Percentiles rank a stretch among this genome's conserved stretches.
Evolutionary conservation across 2,888 invertebrate species (phyloP).

Genomic region (Folsomia manolachei): DNA sequence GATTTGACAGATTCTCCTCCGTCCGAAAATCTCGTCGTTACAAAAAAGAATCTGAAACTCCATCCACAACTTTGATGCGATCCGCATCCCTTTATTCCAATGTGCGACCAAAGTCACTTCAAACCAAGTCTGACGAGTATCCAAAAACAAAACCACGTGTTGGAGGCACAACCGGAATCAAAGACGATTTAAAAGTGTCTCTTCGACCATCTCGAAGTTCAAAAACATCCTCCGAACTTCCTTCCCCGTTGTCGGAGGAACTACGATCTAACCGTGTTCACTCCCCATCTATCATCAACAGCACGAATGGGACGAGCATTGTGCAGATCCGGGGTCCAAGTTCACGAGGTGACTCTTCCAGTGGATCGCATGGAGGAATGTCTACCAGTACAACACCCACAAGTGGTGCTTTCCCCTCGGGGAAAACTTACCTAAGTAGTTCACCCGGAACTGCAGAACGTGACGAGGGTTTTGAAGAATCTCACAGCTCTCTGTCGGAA

Average conservation of each 20-base stretch:
- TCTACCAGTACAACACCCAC: constrained; percentile 25
- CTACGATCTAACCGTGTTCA: constrained; percentile 43
- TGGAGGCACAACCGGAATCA: constrained; percentile 5
- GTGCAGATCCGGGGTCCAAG: constrained; percentile 28
- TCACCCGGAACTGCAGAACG: constrained; percentile 60
- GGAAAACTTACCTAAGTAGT: constrained; percentile 29
- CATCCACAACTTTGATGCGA: constrained; percentile 36
- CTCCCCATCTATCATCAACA: constrained; percentile 27
- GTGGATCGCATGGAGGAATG: constrained; percentile 16
- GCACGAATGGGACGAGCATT: constrained; percentile 34
- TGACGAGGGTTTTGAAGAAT: constrained; percentile 88
- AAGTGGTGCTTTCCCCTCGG: background rate
- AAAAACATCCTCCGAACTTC: background rate
- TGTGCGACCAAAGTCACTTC: background rate
- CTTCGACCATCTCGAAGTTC: constrained; percentile 16
- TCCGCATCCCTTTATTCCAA: constrained; percentile 24
- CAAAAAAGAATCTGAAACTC: constrained; percentile 59
- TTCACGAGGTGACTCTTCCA: background rate
- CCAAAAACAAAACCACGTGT: constrained; percentile 12
- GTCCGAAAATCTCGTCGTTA: constrained; percentile 77
- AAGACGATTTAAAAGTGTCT: constrained; percentile 19
- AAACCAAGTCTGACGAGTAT: background rate
- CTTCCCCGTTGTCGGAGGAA: constrained; percentile 26
- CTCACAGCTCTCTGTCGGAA: constrained; percentile 81
- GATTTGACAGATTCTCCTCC: constrained; percentile 80